phyloP scores from a whole-genome alignment of 2,113 vertebrate species.

The Variabilichromis moorii region DNA sequence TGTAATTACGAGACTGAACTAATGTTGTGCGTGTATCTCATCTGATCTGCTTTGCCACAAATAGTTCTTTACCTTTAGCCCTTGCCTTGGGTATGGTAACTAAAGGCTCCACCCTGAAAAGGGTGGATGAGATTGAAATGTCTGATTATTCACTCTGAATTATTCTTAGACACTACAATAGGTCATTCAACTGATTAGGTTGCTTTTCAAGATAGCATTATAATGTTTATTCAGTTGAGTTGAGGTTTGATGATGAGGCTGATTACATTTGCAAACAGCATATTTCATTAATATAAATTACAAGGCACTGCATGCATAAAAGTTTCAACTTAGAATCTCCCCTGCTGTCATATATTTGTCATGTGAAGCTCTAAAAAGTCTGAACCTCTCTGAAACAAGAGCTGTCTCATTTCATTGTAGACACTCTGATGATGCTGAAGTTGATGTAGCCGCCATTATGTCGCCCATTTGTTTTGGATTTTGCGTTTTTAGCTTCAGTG shows the following conservation, averaged over 20 bases:
- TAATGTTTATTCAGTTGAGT: not conserved
- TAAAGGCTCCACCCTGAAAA: not conserved
- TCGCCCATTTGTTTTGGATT: rapidly evolving
- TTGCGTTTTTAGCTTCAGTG: not conserved
- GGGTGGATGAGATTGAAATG: not conserved
- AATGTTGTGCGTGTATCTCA: not conserved
- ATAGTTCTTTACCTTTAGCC: not conserved
- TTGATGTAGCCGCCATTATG: not conserved
- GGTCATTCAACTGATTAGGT: not conserved
- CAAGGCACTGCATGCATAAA: not conserved
- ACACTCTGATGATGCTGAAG: not conserved
- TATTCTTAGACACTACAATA: not conserved
- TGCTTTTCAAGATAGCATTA: not conserved
- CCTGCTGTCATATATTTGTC: not conserved
- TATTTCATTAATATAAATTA: not conserved
- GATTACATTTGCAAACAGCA: not conserved
- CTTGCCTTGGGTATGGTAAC: not conserved
- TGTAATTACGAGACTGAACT: not conserved
- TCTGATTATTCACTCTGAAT: not conserved
- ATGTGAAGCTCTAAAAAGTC: not conserved
- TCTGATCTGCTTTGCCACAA: not conserved
- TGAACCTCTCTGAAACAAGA: not conserved
- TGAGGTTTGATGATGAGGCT: not conserved
- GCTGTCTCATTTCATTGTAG: not conserved
- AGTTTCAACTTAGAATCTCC: rapidly evolving